Evolutionary conservation across 2,113 vertebrate genomes (phyloP), one percentile per base, ranked within the genome.

Genomic region (Poecile atricapillus): DNA sequence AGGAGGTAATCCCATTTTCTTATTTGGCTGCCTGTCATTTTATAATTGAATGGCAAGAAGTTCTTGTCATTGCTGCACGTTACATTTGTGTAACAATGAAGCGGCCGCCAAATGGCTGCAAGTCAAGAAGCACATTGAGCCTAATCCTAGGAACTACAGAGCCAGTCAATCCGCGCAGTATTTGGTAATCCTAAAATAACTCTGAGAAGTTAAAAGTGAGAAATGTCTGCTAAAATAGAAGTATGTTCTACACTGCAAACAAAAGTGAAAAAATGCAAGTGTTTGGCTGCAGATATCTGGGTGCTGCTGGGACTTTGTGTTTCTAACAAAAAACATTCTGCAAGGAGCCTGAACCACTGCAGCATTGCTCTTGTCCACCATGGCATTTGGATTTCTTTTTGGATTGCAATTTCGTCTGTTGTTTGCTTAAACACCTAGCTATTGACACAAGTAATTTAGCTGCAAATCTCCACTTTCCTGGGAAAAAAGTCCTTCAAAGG

Each of bases 1-100:
- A 76, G 88, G 78, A 89, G 75, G 71, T 83, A 90, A 91, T 88
- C 86, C 52, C 60, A 47, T 94, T 85, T 87, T 91, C 60, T 85
- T 93, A 30, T 67, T 87, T 94, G 81, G 58, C 84, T 91, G 65
- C 80, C 52, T 92, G 60, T 71, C 73, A 91, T 76, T 96, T 94
- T 89, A 79, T 68, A 91, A 89, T 87, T 91, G 89, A 91, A 91
- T 8, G 46, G 39, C 81, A 94, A 90, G 87, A 81, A 77, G 83
- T 65, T 87, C 21, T 39, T 86, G 87, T 90, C 80, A 78, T 53
- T 90, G 86, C 75, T 91, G 88, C 68, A 14, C 10, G 37, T 82
- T 94, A 43, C 44, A 53, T 74, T 85, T 85, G 90, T 90, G 90
- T 44, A 95, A 86, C 33, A n/a, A 28, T 1, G 14, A 50, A 52